Conservation (phyloP, 35 echinoderm and acorn worm species). For the Holothuria glaberrima region DNA sequence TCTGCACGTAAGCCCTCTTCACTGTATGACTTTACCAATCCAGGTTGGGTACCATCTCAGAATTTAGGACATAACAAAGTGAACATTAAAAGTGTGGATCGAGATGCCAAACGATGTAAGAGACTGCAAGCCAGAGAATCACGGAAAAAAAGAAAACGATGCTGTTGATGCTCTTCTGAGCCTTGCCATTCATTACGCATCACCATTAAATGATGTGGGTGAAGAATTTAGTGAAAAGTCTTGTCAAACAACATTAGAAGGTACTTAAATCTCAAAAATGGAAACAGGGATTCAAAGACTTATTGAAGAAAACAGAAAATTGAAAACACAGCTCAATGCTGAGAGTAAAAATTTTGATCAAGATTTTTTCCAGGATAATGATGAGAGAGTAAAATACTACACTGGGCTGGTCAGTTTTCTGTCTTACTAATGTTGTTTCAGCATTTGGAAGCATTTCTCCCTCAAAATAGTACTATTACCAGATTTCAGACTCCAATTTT, state of each 20-base stretch:
- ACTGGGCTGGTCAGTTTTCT: neutral
- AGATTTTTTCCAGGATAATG: too few relatives aligned
- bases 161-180: neutral
- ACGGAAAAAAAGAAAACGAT: neutral
- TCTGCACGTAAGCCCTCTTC: neutral
- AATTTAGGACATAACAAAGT: conserved; percentile 15
- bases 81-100: conserved; percentile 2
- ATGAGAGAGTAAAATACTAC: neutral
- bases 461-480: neutral
- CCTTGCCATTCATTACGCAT: too few relatives aligned
- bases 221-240: too few relatives aligned
- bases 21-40: conserved; percentile 1
- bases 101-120: neutral
- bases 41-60: conserved; percentile 18
- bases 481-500: neutral
- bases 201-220: too few relatives aligned
- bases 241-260: too few relatives aligned
- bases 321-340: too few relatives aligned
- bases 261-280: too few relatives aligned
- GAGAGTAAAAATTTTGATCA: too few relatives aligned
- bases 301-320: too few relatives aligned
- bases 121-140: neutral
- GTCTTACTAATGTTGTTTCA: neutral
- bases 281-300: too few relatives aligned
- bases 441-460: conserved; percentile 15